Evolutionary conservation across 2,888 invertebrate genomes (phyloP), one percentile per base, ranked within the genome.

Genomic region (Dryocosmus kuriphilus): DNA sequence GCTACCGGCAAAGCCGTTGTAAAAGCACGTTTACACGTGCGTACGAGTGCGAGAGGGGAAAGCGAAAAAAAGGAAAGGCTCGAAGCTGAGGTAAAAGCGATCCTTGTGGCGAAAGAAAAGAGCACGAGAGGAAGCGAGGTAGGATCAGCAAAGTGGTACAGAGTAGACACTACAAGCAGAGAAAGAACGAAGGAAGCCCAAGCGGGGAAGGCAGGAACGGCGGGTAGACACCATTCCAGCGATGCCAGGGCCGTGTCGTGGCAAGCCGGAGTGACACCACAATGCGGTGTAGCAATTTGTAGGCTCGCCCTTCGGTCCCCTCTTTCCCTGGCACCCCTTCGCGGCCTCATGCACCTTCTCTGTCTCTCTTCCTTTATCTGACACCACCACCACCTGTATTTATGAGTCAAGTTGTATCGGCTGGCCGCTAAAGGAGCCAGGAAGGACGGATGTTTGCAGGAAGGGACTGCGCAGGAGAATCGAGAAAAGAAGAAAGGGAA

Each of bases 261-360:
- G 89, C 88, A 87, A 87, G 83, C 87, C 83, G 88, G 90, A 91
- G 91, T 91, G 91, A 91, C 91, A 91, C 90, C 89, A 91, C 91
- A 91, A 91, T 91, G 91, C 91, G 88, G 88, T 91, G 91, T 91
- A 91, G 91, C 91, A 91, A 91, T 91, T 91, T 91, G 91, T 91
- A 91, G 90, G 89, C 90, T 90, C 89, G 76, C 78, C 77, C 79
- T 82, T 82, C 81, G 80, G 87, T 85, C 85, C 84, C 79, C 82
- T 63, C 46, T 75, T 65, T 74, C 57, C 77, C 83, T 60, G 80
- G 76, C 73, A 63, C 71, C 57, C 78, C 57, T n/a, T 16, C 75
- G 71, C 75, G 74, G 16, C 71, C 51, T 22, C 61, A 16, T 46
- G 35, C 79, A 41, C 74, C 32, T 78, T 73, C 79, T 77, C 77